Evolutionary conservation across 2,113 vertebrate species (phyloP), one percentile per base, ranked within the genome.

Genomic region (Melanostigma gelatinosum): DNA sequence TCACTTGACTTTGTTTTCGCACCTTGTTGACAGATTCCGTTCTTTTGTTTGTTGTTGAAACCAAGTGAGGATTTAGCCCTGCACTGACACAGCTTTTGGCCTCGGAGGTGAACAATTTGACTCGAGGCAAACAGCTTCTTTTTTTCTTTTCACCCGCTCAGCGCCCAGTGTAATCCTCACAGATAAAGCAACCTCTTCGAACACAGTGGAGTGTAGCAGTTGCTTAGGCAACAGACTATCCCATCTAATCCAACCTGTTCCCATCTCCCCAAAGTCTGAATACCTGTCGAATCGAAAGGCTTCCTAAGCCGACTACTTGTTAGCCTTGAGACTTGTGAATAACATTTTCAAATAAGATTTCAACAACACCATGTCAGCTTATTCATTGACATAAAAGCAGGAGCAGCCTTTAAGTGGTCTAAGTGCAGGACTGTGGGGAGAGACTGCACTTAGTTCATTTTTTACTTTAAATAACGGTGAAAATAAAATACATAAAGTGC

Each of bases 181-280:
- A 91, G 90, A 93, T 91, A 92, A 91, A 91, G 83, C 86, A 85
- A 80, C 85, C 83, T 91, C 80, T 86, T 77, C 74, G 9, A 90
- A 86, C 87, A 91, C 81, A 89, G 81, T 48, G 55, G 80, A 92
- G 87, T 91, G 86, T 80, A 86, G 79, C 89, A 89, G 90, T 92
- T 92, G 90, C 91, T 91, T 87, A 79, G 88, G 90, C 79, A 89
- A 93, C 88, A 87, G 86, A 85, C 86, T 85, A 89, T 87, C 89
- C 89, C 91, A 91, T 93, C 92, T 92, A 89, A 93, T 93, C 89
- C 90, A 89, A 89, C 75, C 80, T 85, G 89, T 86, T 87, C 81
- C 87, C 85, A 86, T 93, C 85, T 88, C 85, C 88, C 84, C 77
- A 40, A 77, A 83, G 88, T 88, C 80, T 87, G 90, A 90, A 88